phyloP scores from a whole-genome alignment of 2,113 vertebrate genomes.

The Todiramphus chloris region DNA sequence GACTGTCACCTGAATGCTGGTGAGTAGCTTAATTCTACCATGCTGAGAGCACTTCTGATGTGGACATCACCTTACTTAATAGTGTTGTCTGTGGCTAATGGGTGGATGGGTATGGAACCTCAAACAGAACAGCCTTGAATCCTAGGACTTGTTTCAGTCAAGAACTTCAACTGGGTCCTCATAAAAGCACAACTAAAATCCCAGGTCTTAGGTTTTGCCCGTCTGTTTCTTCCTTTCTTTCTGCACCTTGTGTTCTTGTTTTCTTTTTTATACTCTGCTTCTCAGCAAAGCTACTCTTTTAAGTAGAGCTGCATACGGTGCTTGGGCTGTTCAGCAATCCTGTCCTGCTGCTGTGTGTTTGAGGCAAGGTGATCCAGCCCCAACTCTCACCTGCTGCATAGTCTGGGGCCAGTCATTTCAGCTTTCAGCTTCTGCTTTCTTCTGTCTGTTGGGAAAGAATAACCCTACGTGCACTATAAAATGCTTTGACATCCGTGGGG shows the following conservation, averaged over 20 bases:
- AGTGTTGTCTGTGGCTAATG: background rate
- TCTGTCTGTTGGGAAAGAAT: background rate
- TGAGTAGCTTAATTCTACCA: conserved; percentile 59
- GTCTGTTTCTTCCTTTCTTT: background rate
- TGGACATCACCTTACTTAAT: background rate
- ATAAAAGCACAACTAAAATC: background rate
- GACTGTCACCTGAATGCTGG: conserved; percentile 97
- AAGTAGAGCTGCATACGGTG: background rate
- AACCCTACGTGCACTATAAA: accelerated
- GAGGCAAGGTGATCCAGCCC: background rate
- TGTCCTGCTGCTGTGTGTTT: background rate
- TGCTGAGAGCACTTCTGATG: background rate
- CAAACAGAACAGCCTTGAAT: background rate
- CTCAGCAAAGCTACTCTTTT: background rate
- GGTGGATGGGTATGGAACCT: background rate
- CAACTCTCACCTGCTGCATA: background rate
- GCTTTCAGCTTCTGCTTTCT: background rate
- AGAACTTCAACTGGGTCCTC: background rate
- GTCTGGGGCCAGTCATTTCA: background rate
- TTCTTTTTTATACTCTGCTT: background rate
- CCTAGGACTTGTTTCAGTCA: background rate
- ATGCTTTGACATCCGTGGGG: background rate
- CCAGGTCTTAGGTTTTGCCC: background rate
- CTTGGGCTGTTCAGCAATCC: background rate
- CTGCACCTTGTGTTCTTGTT: background rate